Evolutionary conservation across 2,888 invertebrate genomes (phyloP).

Genomic region (Eustalomyia histrio): DNA sequence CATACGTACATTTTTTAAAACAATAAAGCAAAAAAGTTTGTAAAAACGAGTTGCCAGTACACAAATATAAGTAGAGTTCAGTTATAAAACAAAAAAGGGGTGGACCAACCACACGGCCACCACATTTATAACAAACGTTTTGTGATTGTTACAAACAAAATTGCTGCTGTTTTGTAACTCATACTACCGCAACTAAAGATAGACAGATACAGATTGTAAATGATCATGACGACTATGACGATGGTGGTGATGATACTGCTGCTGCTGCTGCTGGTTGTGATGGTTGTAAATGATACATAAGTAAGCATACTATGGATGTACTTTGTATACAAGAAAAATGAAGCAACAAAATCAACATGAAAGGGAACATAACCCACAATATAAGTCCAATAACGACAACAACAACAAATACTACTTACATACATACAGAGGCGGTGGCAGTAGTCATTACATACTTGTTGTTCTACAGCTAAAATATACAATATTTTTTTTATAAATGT

Average conservation of each 20-base stretch:
- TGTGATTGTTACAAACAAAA: conserved; percentile 15
- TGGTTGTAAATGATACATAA: conserved; percentile 33
- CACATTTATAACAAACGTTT: conserved; percentile 37
- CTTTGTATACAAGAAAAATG: conserved; percentile 10
- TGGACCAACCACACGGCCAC: conserved; percentile 47
- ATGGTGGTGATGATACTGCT: conserved; percentile 26
- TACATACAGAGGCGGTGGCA: conserved; percentile 58
- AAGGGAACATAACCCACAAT: conserved; percentile 57
- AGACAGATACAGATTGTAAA: background rate
- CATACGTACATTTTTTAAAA: conserved; percentile 28
- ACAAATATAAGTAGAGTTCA: conserved; percentile 14
- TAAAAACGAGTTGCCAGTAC: conserved; percentile 41
- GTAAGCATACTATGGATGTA: conserved; percentile 15
- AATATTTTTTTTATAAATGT: background rate
- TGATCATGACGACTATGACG: conserved; percentile 43
- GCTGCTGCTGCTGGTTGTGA: conserved; percentile 30
- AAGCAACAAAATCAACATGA: conserved; percentile 48
- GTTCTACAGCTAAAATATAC: conserved; percentile 35
- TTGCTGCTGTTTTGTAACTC: conserved; percentile 31
- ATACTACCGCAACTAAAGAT: conserved; percentile 24
- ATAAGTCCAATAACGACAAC: conserved; percentile 51
- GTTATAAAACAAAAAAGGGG: conserved; percentile 50
- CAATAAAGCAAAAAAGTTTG: conserved; percentile 14
- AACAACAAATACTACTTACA: conserved; percentile 11
- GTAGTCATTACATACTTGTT: conserved; percentile 56